Base-by-base conservation (phyloP, 2,888 invertebrate species). In the Seladonia tumulorum region DNA sequence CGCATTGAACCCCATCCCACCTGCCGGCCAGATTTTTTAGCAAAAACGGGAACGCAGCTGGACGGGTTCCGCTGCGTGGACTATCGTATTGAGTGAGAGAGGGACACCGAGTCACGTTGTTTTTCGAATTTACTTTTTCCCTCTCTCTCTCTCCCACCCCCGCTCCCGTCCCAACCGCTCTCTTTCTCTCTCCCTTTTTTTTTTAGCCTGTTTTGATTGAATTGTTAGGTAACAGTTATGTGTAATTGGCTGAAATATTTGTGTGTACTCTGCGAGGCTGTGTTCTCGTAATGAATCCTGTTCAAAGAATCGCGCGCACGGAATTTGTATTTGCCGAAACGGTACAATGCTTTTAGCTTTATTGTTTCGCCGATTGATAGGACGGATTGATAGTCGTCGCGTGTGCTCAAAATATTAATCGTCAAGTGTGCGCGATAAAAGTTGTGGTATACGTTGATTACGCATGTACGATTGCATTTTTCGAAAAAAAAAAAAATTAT, bases 31-130 rank as follows among this genome's bases (percentile, higher is more conserved):
- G 87, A 87, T 81, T 87, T 87, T 85, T 87, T 86, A 76, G 80
- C 83, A 87, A 87, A 87, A 87, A 86, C 83, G 77, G 70, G 77
- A 75, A 77, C 76, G 86, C 82, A 66, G 71, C 80, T 66, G 76
- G 74, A 80, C 83, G n/a, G 63, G 77, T 75, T 80, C 71, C 71
- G 77, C 85, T 85, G 85, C 85, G 79, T 84, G 85, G 75, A 79
- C 79, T 85, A 71, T 79, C 85, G 86, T 84, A 84, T 85, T 75
- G 70, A 84, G 85, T 76, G 85, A 85, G 85, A 29, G 29, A 70
- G 35, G 66, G 66, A 79, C 74, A 79, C 74, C 78, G 85, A 76
- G 79, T 85, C 84, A 76, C 85, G 85, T 84, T 85, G 84, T 78
- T 84, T 85, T 70, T 75, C 73, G 68, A 70, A 57, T 68, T 68